phyloP scores from a whole-genome alignment of 2,888 invertebrate species.

The Rhamnusium bicolor region DNA sequence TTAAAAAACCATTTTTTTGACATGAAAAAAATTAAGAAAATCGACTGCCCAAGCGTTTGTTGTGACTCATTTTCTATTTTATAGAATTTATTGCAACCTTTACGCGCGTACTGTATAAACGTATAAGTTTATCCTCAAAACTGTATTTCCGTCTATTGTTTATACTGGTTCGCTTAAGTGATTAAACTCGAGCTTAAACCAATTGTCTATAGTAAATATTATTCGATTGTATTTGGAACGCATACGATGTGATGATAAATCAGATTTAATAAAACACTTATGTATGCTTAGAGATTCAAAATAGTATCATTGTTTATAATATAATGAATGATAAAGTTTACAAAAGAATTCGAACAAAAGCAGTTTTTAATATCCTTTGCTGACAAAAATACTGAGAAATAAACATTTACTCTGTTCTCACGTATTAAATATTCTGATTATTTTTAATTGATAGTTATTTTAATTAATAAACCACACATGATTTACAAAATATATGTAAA shows the following conservation, averaged over 20 bases:
- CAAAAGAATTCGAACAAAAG: conserved; percentile 4
- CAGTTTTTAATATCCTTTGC: background rate
- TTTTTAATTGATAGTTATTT: background rate
- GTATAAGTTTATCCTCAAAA: background rate
- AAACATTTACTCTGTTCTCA: background rate
- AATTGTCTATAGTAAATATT: conserved; percentile 1
- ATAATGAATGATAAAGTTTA: conserved; percentile 5
- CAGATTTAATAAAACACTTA: conserved; percentile 22
- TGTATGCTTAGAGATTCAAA: conserved; percentile 5
- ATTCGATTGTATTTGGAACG: background rate
- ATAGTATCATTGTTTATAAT: conserved; percentile 17
- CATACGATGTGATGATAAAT: conserved; percentile 19
- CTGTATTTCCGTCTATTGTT: background rate
- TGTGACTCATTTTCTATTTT: too few species aligned
- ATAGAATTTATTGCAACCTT: too few species aligned
- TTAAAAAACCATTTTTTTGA: too few species aligned
- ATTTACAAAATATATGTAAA: background rate
- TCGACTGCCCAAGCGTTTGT: too few species aligned
- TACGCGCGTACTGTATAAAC: too few species aligned
- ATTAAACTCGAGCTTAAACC: too few species aligned
- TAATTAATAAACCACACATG: background rate
- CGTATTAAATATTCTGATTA: background rate
- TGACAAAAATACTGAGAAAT: background rate
- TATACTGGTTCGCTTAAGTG: background rate
- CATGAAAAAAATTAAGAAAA: too few species aligned